Percentiles rank a stretch among this genome's conserved stretches.
phyloP scores from a whole-genome alignment of 2,797 vertebrate species.

The Phalanger gymnotis region DNA sequence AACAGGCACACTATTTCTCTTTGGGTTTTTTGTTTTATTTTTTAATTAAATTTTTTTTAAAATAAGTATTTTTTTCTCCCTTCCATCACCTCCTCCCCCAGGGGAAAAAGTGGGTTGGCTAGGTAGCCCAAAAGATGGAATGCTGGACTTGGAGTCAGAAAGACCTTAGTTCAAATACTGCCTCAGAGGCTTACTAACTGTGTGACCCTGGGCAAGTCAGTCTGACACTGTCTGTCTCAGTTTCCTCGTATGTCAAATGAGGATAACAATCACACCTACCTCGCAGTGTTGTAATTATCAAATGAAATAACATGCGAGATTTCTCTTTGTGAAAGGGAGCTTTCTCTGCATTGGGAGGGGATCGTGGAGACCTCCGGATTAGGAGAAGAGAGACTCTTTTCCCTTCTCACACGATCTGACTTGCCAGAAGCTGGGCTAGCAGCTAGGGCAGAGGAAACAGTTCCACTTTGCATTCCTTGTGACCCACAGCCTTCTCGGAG shows the following conservation, averaged over 20 bases:
- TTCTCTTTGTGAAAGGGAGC: not conserved
- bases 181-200: not conserved
- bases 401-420: fast-evolving
- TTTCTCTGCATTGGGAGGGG: not conserved
- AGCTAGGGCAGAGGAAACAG: not conserved
- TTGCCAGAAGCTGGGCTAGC: not conserved
- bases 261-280: not conserved
- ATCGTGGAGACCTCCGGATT: not conserved
- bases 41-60: not conserved
- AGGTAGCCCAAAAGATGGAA: not conserved
- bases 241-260: not conserved
- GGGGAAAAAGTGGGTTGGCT: not conserved
- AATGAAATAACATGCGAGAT: not conserved
- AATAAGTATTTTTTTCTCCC: not conserved
- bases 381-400: not conserved
- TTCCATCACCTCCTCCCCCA: not conserved
- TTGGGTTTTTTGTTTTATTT: not conserved
- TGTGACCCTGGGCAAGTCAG: not conserved
- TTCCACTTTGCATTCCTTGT: not conserved
- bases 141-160: not conserved
- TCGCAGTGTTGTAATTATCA: not conserved
- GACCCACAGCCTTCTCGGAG: not conserved
- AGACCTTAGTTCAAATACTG: not conserved
- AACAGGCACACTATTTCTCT: not conserved
- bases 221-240: not conserved